phyloP scores from a whole-genome alignment of 1,140 invertebrate species.

The Temnothorax nylanderi region DNA sequence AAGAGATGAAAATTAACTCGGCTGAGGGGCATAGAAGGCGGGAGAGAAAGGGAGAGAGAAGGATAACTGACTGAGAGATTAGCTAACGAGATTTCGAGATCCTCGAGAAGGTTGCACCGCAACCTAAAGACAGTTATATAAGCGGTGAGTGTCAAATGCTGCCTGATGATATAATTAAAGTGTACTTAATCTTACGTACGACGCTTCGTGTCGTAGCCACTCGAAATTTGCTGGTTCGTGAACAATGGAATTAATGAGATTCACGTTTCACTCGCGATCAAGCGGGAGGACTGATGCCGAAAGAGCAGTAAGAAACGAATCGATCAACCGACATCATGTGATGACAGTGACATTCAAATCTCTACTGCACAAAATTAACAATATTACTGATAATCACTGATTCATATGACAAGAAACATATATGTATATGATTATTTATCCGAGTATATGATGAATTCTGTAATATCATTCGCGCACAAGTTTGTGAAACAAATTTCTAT shows the following conservation, averaged over 20 bases:
- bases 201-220: constrained; percentile 23
- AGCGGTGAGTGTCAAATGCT: constrained; percentile 57
- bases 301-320: constrained; percentile 7
- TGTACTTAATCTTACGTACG: constrained; percentile 61
- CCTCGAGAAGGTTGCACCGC: constrained; percentile 60
- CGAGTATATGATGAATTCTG: too few relatives aligned
- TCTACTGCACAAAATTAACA: background rate
- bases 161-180: constrained; percentile 61
- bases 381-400: background rate
- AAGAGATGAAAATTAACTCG: constrained; percentile 82
- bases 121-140: constrained; percentile 67
- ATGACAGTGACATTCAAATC: constrained; percentile 1
- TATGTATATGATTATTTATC: background rate
- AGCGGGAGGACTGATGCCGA: background rate
- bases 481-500: background rate
- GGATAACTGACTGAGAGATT: constrained; percentile 68
- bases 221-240: constrained; percentile 42
- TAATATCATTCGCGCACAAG: background rate
- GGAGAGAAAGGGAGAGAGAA: constrained; percentile 2
- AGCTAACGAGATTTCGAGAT: constrained; percentile 75
- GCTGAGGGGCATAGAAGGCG: constrained; percentile 16
- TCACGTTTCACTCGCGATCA: constrained; percentile 31
- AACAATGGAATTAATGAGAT: constrained; percentile 52
- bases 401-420: background rate
- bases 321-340: constrained; percentile 9